These are phyloP conservation scores for Gryllus longicercus DNA, from an alignment of 2,888 invertebrate species.

Conservation along the genomic window DNA sequence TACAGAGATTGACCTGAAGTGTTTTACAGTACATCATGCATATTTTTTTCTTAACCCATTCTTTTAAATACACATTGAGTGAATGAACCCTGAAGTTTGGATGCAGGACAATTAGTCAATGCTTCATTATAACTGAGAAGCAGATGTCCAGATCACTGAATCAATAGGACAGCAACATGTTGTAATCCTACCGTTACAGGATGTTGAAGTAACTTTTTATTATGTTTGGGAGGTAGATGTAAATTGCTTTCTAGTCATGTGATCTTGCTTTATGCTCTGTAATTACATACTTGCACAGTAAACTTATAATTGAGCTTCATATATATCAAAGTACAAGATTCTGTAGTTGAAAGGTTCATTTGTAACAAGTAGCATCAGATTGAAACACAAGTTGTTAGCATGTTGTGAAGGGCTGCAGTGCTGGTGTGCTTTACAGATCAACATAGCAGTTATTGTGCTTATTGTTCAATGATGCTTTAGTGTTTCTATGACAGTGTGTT, in stretches of 20 bases:
- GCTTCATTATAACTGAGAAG: too few species aligned
- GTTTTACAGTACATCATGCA: too few species aligned
- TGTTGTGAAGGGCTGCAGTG: constrained; percentile 49
- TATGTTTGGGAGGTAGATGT: constrained; percentile 25
- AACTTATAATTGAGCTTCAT: constrained; percentile 35
- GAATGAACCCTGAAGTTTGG: too few species aligned
- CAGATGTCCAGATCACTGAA: too few species aligned
- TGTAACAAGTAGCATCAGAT: constrained; percentile 31
- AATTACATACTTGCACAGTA: constrained; percentile 37
- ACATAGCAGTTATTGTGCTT: constrained; percentile 29
- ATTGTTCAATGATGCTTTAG: constrained; percentile 23
- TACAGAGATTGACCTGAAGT: too few species aligned
- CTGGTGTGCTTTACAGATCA: constrained; percentile 36
- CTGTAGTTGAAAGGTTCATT: constrained; percentile 32
- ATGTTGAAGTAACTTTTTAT: too few species aligned
- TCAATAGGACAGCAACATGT: too few species aligned
- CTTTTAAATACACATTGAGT: too few species aligned
- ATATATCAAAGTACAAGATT: constrained; percentile 29
- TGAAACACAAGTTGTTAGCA: constrained; percentile 49
- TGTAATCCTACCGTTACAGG: too few species aligned
- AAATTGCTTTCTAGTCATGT: constrained; percentile 37
- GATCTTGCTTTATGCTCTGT: constrained; percentile 39
- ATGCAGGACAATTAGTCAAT: too few species aligned
- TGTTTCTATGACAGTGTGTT: constrained; percentile 32
- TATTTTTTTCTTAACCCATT: too few species aligned